A percentile compares a stretch with the other conserved stretches of the same genome.
These are phyloP conservation scores for Drosophila kanapiae DNA, from an alignment of 1,140 invertebrate species.

Conservation along the genomic window DNA sequence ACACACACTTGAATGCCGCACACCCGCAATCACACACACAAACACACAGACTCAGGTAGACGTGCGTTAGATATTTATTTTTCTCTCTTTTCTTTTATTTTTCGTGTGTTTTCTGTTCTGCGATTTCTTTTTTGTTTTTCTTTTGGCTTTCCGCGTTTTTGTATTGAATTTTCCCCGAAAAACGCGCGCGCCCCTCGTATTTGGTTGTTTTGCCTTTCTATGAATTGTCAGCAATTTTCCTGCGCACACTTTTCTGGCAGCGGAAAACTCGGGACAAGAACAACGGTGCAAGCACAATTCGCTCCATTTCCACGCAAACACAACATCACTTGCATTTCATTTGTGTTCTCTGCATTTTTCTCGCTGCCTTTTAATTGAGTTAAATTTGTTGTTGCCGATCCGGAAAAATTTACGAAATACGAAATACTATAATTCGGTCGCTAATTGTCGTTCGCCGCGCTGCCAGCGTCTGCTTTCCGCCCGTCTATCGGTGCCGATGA, in stretches of 20 bases:
- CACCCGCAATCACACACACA: constrained; percentile 24
- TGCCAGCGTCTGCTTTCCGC: not conserved
- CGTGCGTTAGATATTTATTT: constrained; percentile 43
- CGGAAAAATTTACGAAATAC: constrained; percentile 19
- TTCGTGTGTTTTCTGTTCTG: constrained; percentile 14
- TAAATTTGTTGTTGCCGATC: constrained; percentile 36
- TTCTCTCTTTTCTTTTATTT: constrained; percentile 18
- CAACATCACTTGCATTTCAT: constrained; percentile 27
- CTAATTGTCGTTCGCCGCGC: constrained; percentile 13
- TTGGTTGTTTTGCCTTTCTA: constrained; percentile 35
- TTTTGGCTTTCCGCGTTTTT: constrained; percentile 69
- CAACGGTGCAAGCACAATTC: constrained; percentile 36
- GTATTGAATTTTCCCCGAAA: constrained; percentile 76
- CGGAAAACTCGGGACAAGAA: constrained; percentile 42
- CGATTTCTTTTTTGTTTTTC: constrained; percentile 38
- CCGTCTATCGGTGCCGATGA: constrained; percentile 7
- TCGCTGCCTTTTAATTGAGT: constrained; percentile 45
- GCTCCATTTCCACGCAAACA: constrained; percentile 65
- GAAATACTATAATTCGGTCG: constrained; percentile 14
- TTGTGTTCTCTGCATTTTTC: constrained; percentile 34
- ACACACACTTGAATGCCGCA: constrained; percentile 21
- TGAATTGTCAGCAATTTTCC: constrained; percentile 66
- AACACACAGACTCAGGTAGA: constrained; percentile 49
- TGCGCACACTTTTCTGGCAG: constrained; percentile 62
- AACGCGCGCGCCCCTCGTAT: constrained; percentile 21